These are phyloP conservation scores for Periophthalmus magnuspinnatus DNA, from an alignment of 2,797 vertebrate genomes.

Conservation along the genomic window DNA sequence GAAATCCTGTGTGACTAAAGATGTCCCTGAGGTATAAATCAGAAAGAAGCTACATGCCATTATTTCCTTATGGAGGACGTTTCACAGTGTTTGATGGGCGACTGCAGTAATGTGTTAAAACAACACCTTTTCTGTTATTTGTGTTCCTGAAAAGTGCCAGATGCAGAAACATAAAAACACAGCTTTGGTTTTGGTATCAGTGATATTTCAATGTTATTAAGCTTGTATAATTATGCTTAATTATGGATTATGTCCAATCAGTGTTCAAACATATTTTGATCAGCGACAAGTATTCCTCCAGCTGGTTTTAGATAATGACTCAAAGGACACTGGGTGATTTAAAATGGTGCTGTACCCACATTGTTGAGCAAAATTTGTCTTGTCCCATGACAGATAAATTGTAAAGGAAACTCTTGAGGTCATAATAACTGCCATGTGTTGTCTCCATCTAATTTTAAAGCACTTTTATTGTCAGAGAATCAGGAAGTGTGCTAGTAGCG, in stretches of 20 bases:
- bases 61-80: neutral
- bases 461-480: too few species aligned
- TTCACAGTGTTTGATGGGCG: neutral
- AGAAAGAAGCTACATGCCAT: neutral
- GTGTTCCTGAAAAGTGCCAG: neutral
- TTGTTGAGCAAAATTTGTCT: too few species aligned
- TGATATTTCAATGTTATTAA: neutral
- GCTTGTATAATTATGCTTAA: neutral
- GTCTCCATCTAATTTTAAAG: too few species aligned
- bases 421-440: too few species aligned
- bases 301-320: neutral
- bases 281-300: neutral
- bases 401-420: too few species aligned
- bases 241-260: neutral
- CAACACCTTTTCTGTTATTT: constrained; percentile 3
- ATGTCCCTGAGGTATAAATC: neutral
- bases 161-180: neutral
- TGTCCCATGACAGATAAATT: too few species aligned
- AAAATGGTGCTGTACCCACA: too few species aligned
- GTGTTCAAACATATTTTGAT: neutral
- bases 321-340: neutral
- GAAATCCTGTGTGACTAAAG: neutral
- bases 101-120: constrained; percentile 4
- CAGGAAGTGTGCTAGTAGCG: too few species aligned
- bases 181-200: neutral